Percentiles rank a stretch among this genome's conserved stretches.
Conservation (phyloP, 2,113 vertebrate genomes). For the Varanus komodoensis region DNA sequence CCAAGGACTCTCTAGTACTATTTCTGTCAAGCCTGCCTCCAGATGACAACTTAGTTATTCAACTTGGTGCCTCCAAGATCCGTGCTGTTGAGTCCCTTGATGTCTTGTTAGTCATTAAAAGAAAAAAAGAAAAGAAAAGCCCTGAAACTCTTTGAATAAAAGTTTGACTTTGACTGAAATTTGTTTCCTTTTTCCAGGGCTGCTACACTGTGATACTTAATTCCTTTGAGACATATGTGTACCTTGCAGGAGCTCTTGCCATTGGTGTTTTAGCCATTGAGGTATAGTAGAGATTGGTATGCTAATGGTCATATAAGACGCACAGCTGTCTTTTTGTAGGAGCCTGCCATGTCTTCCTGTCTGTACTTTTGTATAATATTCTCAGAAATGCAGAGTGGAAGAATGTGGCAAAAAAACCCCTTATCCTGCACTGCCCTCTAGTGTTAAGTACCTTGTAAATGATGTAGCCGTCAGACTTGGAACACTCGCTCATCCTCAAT, state of each 20-base stretch:
- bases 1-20: rapidly evolving
- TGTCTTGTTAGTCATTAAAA: not conserved
- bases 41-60: rapidly evolving
- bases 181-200: constrained; percentile 76
- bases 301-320: not conserved
- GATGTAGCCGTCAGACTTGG: not conserved
- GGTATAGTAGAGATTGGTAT: constrained; percentile 67
- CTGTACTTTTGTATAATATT: rapidly evolving
- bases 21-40: not conserved
- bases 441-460: not conserved
- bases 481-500: not conserved
- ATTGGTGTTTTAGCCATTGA: constrained; percentile 91
- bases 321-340: not conserved
- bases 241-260: constrained; percentile 90
- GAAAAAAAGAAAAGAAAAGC: too few species aligned
- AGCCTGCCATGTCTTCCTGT: not conserved
- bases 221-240: constrained; percentile 91
- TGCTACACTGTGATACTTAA: constrained; percentile 92
- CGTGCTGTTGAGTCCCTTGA: not conserved
- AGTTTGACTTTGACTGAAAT: not conserved
- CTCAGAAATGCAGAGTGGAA: not conserved
- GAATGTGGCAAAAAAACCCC: not conserved
- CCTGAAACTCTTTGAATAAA: not conserved
- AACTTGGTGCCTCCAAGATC: not conserved
- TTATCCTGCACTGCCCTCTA: constrained; percentile 46